phyloP scores from a whole-genome alignment of 2,888 invertebrate species.

The Parasteatoda lunata region DNA sequence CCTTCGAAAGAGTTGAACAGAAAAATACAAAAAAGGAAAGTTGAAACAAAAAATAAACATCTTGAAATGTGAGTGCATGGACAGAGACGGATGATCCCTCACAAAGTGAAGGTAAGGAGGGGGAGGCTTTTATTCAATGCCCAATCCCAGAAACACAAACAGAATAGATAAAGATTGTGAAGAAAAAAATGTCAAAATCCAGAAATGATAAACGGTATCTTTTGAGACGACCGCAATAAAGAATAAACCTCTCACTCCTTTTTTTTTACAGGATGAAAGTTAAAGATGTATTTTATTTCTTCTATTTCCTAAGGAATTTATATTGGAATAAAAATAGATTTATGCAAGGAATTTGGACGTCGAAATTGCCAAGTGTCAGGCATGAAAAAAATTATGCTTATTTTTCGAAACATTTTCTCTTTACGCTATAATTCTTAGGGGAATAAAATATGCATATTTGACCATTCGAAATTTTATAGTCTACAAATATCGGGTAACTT shows the following conservation, averaged over 20 bases:
- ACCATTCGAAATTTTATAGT: too few species aligned
- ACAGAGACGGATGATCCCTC: constrained; percentile 22
- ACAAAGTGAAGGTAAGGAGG: not conserved
- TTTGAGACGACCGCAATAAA: constrained; percentile 43
- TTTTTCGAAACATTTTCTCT: not conserved
- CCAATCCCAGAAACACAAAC: not conserved
- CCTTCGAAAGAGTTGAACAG: not conserved
- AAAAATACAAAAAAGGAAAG: not conserved
- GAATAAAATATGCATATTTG: too few species aligned
- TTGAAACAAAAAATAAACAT: not conserved
- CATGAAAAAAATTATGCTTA: constrained; percentile 8
- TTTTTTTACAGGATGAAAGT: constrained; percentile 5
- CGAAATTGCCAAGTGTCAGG: constrained; percentile 45
- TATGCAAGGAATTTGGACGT: constrained; percentile 32
- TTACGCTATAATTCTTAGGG: too few species aligned
- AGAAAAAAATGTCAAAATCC: constrained; percentile 7
- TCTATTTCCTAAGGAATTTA: constrained; percentile 14
- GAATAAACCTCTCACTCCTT: constrained; percentile 14
- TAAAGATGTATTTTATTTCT: constrained; percentile 37
- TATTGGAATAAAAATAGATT: constrained; percentile 42
- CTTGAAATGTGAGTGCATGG: not conserved
- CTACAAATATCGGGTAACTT: too few species aligned
- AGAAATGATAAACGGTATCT: constrained; percentile 50
- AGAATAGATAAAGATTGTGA: not conserved
- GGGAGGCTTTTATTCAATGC: constrained; percentile 28